Evolutionary conservation across 2,113 vertebrate genomes (phyloP).

Genomic region (Dromiciops gliroides): DNA sequence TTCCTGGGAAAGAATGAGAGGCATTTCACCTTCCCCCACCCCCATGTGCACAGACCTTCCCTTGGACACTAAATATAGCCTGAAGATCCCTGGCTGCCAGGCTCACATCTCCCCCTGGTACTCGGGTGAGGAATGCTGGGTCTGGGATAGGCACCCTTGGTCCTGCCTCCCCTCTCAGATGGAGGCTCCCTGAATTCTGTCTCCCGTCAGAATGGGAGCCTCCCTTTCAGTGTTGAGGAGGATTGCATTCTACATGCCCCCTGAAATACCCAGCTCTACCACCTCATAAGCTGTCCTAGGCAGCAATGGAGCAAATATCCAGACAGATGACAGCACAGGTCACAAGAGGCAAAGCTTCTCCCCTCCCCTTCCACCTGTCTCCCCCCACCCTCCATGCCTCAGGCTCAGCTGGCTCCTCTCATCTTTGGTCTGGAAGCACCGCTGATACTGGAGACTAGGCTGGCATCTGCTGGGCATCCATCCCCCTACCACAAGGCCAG

Average conservation of each 20-base stretch:
- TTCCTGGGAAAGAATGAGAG: constrained; percentile 59
- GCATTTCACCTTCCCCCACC: neutral
- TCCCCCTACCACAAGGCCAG: neutral
- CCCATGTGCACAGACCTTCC: constrained; percentile 20
- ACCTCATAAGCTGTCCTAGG: neutral
- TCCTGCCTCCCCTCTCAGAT: neutral
- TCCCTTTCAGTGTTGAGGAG: neutral
- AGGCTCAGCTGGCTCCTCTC: neutral
- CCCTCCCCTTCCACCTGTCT: neutral
- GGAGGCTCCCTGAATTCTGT: neutral
- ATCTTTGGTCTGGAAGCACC: neutral
- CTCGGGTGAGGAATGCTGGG: neutral
- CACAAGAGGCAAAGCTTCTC: neutral
- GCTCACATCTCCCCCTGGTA: neutral
- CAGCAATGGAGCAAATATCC: neutral
- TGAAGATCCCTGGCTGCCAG: neutral
- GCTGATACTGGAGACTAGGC: neutral
- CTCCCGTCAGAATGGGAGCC: neutral
- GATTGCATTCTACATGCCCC: neutral
- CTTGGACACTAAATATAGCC: constrained; percentile 63
- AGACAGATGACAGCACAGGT: neutral
- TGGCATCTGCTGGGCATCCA: neutral
- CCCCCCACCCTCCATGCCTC: neutral
- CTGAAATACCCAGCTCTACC: no score
- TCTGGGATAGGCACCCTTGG: neutral